A percentile compares a stretch with the other conserved stretches of the same genome.
phyloP scores from a whole-genome alignment of 1,140 invertebrate species.

The Heterodera carotae region DNA sequence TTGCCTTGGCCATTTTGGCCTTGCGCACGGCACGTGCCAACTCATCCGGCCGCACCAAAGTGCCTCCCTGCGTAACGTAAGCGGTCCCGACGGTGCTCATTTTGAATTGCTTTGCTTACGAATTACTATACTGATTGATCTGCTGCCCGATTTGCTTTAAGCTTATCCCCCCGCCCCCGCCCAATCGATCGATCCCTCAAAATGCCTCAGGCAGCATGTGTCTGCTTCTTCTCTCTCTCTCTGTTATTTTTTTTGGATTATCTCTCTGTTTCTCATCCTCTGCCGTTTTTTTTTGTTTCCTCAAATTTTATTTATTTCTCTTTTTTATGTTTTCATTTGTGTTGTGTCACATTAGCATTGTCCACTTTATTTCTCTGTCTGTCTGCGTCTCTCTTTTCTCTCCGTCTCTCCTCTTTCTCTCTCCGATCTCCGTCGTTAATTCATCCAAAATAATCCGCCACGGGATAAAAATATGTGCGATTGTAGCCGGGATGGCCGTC shows the following conservation, averaged over 20 bases:
- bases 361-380: constrained; percentile 15
- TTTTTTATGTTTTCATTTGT: neutral
- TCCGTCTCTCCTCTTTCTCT: neutral
- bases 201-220: neutral
- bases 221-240: neutral
- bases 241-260: neutral
- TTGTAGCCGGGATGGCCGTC: constrained; percentile 22
- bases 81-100: neutral
- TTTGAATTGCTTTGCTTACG: neutral
- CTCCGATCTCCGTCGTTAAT: neutral
- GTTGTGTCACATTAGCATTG: neutral
- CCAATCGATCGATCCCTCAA: neutral
- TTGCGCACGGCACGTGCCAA: constrained; percentile 19
- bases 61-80: constrained; percentile 8
- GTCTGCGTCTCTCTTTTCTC: neutral
- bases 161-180: no score
- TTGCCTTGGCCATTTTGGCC: neutral
- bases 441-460: constrained; percentile 32
- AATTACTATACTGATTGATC: no score
- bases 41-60: constrained; percentile 16
- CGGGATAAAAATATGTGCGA: constrained; percentile 21
- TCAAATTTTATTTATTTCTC: neutral
- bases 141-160: no score
- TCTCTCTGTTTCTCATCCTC: neutral
- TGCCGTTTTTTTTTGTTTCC: neutral